Evolutionary conservation across 2,888 invertebrate genomes (phyloP), one percentile per base, ranked within the genome.

Genomic region (Pediacus dermestoides): DNA sequence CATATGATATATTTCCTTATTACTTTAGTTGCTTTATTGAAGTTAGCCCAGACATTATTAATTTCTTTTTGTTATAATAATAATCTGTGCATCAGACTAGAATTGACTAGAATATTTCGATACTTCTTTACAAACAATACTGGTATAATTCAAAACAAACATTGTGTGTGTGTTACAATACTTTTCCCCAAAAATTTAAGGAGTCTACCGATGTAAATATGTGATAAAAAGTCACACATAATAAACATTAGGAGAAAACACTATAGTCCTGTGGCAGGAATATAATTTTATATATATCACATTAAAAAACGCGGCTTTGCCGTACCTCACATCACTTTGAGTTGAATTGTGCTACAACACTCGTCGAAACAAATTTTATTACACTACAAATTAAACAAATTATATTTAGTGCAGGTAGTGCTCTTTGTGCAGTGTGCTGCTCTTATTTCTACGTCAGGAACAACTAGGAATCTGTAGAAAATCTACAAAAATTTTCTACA

Each of bases 1-100:
- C 48, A 23, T 23, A 10, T 62, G 63, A 64, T 63, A 63, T 64
- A 53, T 44, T 52, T 33, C 37, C 38, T 63, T 63, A 63, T 63
- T 63, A 63, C 62, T 63, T 56, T 55, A 40, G 47, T 57, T n/a
- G n/a, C n/a, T n/a, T n/a, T n/a, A n/a, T n/a, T n/a, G n/a, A n/a
- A n/a, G n/a, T n/a, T n/a, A n/a, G n/a, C n/a, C n/a, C n/a, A n/a
- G n/a, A n/a, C n/a, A n/a, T n/a, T n/a, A n/a, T n/a, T n/a, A n/a
- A n/a, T n/a, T 60, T 51, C 25, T 50, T 52, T 46, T 55, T 48
- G 44, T 46, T 42, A 53, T 44, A 28, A 30, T 33, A 38, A 33
- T 10, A 13, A 16, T 22, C 10, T 25, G n/a, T 16, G 26, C 21
- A 22, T 25, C 38, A 46, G 55, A 57, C 53, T 58, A 55, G 57